Base-by-base conservation (phyloP, 2,888 invertebrate species). In the Cantharis flavilabris region DNA sequence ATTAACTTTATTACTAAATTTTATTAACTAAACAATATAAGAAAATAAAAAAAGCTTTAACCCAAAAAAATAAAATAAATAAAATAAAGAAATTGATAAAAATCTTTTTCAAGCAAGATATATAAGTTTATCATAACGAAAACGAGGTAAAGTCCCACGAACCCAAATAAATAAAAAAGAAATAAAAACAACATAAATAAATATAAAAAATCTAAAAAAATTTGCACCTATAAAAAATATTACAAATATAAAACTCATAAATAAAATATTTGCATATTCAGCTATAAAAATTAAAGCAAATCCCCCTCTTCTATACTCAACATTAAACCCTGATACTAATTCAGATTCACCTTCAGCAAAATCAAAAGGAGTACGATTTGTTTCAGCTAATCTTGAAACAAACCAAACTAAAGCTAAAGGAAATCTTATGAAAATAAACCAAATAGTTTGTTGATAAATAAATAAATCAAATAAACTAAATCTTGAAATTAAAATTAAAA, bases 281-380 rank as follows among this genome's bases (percentile, higher is more conserved):
- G 92, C 91, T 86, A 93, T 90, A 92, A 94, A 94, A 91, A 94
- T 92, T 88, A 94, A 90, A 73, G 92, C 92, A 93, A 94, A 94
- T 10, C 92, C 90, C 0, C 92, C 92, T 84, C 92, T 91, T 89
- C 92, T 91, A 90, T 93, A 94, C 80, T 95, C 94, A 81, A 93
- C 89, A 92, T 95, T 95, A 93, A 94, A 95, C 0, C 94, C 94
- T 2, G 93, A 94, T 82, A 95, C 94, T 88, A 95, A 90, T 82
- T 95, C 94, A 78, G 93, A 94, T 83, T 95, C 94, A 0, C 94
- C 94, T 74, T 95, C 94, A 72, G 93, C 92, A 92, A 95, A 94
- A 92, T 95, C 93, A 93, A 94, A 94, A 64, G 93, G 93, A 83
- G 92, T 92, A 0, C 93, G 93, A 91, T 94, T 94, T 85, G 92